A percentile compares a stretch with the other conserved stretches of the same genome.
phyloP scores from a whole-genome alignment of 2,888 invertebrate species.

The Heteromyza rotundicornis region DNA sequence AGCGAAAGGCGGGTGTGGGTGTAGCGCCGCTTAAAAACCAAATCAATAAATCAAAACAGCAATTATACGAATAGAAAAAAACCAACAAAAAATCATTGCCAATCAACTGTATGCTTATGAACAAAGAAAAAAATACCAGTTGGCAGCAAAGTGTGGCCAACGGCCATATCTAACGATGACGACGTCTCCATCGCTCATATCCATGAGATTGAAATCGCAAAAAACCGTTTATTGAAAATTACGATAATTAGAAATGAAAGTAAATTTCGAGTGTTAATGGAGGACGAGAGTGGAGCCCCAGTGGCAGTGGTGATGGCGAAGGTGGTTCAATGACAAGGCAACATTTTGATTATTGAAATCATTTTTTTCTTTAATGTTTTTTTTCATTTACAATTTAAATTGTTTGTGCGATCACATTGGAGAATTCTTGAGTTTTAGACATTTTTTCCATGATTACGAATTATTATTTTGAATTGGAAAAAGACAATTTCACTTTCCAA shows the following conservation, averaged over 20 bases:
- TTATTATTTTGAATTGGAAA: too few species aligned
- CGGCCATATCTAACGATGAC: neutral
- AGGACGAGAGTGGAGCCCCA: slow-evolving; percentile 4
- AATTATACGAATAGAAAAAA: too few species aligned
- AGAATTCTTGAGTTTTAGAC: neutral
- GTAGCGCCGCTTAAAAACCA: neutral
- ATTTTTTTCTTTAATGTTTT: neutral
- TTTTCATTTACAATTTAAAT: neutral
- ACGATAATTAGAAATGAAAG: slow-evolving; percentile 51
- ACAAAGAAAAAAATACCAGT: neutral
- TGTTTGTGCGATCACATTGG: neutral
- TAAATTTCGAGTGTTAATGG: slow-evolving; percentile 39
- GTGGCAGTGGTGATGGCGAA: neutral
- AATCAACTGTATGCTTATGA: too few species aligned
- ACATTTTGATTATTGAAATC: slow-evolving; percentile 31
- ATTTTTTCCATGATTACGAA: too few species aligned
- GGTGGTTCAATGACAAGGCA: slow-evolving; percentile 34
- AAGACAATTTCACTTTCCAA: too few species aligned
- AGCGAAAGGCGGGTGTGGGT: neutral
- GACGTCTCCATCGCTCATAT: neutral
- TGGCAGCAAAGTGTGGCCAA: neutral
- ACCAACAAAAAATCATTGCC: too few species aligned
- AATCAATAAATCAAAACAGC: neutral
- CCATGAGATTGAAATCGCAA: too few species aligned
- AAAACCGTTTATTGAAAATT: slow-evolving; percentile 38